These are phyloP conservation scores for Notodonta ziczac DNA, from an alignment of 2,888 invertebrate species.

Conservation along the genomic window DNA sequence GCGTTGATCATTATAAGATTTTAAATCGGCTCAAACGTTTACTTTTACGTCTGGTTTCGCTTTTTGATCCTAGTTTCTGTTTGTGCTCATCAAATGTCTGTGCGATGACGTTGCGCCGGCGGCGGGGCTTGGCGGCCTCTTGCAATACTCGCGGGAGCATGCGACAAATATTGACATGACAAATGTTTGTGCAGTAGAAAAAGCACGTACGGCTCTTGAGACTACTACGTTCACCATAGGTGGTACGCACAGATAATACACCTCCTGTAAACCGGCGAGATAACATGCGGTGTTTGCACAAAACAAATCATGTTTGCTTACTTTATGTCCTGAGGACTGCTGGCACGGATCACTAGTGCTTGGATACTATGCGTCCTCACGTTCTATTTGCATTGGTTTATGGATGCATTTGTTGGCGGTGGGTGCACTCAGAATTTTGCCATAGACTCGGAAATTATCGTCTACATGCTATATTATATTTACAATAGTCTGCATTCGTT, in stretches of 20 bases:
- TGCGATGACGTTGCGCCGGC: constrained; percentile 38
- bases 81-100: constrained; percentile 39
- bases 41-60: constrained; percentile 31
- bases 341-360: constrained; percentile 62
- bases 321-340: constrained; percentile 67
- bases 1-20: constrained; percentile 31
- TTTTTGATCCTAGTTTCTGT: constrained; percentile 37
- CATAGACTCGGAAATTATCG: constrained; percentile 9
- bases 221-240: constrained; percentile 63
- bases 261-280: constrained; percentile 59
- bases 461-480: background rate
- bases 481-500: background rate
- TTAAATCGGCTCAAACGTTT: constrained; percentile 35
- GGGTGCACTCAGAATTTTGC: constrained; percentile 29
- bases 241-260: constrained; percentile 63
- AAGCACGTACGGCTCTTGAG: constrained; percentile 69
- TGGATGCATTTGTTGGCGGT: constrained; percentile 44
- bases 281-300: constrained; percentile 72
- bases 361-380: constrained; percentile 69
- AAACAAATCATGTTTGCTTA: constrained; percentile 77
- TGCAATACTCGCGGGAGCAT: constrained; percentile 64
- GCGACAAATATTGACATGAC: constrained; percentile 75
- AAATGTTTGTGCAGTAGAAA: constrained; percentile 73
- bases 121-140: constrained; percentile 49
- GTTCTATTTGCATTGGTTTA: constrained; percentile 70